Evolutionary conservation across 2,888 invertebrate species (phyloP).

Genomic region (Eulithis testata): DNA sequence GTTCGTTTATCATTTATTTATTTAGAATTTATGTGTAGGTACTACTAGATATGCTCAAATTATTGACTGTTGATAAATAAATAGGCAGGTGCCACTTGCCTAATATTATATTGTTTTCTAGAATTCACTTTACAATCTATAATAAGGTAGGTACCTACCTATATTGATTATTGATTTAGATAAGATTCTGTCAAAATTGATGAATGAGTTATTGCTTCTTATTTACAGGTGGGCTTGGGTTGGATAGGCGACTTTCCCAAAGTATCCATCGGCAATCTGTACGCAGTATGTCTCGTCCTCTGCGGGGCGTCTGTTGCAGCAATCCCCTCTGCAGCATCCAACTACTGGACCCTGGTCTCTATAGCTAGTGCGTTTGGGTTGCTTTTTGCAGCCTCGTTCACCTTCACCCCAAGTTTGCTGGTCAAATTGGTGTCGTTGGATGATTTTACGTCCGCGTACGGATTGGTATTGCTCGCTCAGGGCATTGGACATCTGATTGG

Average conservation of each 20-base stretch:
- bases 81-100: no score
- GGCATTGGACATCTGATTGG: slow-evolving; percentile 97
- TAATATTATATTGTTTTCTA: no score
- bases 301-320: slow-evolving; percentile 86
- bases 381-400: slow-evolving; percentile 95
- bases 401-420: slow-evolving; percentile 95
- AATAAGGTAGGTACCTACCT: no score
- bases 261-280: slow-evolving; percentile 92
- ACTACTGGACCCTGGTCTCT: slow-evolving; percentile 77
- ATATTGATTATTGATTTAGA: background rate
- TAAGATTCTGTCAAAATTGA: slow-evolving; percentile 1
- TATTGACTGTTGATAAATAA: no score
- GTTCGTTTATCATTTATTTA: no score
- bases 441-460: slow-evolving; percentile 96
- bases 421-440: slow-evolving; percentile 95
- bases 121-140: no score
- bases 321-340: slow-evolving; percentile 82
- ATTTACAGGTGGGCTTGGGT: slow-evolving; percentile 89
- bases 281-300: slow-evolving; percentile 90
- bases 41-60: no score
- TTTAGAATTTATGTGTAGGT: no score
- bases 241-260: slow-evolving; percentile 95
- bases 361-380: slow-evolving; percentile 91
- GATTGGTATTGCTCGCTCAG: slow-evolving; percentile 93
- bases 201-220: background rate